These are phyloP conservation scores for Chionomys nivalis DNA, from an alignment of 2,113 vertebrate species.

Conservation along the genomic window DNA sequence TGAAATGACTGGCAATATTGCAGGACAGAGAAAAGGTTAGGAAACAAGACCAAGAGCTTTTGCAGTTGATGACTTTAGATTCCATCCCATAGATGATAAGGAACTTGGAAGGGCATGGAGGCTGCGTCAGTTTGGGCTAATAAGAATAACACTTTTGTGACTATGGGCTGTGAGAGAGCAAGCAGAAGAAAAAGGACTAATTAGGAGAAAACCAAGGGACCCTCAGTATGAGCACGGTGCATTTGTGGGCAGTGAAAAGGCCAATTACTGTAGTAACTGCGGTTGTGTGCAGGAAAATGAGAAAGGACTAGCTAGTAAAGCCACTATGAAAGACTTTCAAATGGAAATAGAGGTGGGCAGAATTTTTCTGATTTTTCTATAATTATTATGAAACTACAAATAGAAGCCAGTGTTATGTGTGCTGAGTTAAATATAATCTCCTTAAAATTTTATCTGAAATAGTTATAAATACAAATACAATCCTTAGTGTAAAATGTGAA, in stretches of 20 bases:
- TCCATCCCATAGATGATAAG: background rate
- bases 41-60: background rate
- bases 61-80: background rate
- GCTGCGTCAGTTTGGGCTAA: background rate
- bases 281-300: background rate
- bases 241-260: background rate
- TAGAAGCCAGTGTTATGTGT: slow-evolving; percentile 9
- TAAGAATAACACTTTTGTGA: slow-evolving; percentile 3
- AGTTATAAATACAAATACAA: slow-evolving; percentile 35
- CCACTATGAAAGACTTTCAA: background rate
- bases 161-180: background rate
- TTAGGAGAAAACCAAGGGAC: background rate
- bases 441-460: background rate
- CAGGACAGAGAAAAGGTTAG: background rate
- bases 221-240: background rate
- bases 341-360: background rate
- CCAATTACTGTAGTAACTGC: background rate
- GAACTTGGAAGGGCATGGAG: background rate
- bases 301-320: background rate
- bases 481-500: background rate
- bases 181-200: background rate
- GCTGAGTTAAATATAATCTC: background rate
- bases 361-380: slow-evolving; percentile 43
- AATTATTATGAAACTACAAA: slow-evolving; percentile 21
- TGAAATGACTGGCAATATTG: background rate